These are phyloP conservation scores for Hydrocynus forskahlii DNA, from an alignment of 2,797 vertebrate species.

Conservation along the genomic window DNA sequence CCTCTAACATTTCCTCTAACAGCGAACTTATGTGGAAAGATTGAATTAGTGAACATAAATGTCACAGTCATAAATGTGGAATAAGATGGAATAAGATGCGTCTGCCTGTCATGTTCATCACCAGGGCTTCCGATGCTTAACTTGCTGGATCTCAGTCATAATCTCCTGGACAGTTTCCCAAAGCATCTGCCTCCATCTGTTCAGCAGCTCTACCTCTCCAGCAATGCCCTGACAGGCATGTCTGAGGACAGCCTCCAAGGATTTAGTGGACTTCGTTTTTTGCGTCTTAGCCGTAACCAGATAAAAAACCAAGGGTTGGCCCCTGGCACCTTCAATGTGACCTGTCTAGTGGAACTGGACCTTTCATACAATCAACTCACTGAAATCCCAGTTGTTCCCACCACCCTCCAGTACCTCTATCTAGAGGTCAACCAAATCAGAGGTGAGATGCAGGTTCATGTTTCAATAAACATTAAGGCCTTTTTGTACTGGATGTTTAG, in stretches of 20 bases:
- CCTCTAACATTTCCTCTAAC: background rate
- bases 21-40: constrained; percentile 2
- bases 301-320: constrained; percentile 63
- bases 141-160: constrained; percentile 76
- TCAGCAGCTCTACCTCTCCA: constrained; percentile 80
- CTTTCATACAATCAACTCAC: constrained; percentile 79
- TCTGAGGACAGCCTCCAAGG: constrained; percentile 67
- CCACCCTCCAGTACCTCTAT: constrained; percentile 78
- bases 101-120: constrained; percentile 34
- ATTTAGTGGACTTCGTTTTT: constrained; percentile 68
- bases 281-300: constrained; percentile 74
- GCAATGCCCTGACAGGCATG: constrained; percentile 71
- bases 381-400: constrained; percentile 70
- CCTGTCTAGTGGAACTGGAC: constrained; percentile 80
- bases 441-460: constrained; percentile 64
- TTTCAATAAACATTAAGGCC: background rate
- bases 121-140: constrained; percentile 72
- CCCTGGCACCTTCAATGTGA: constrained; percentile 69
- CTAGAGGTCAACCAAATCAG: constrained; percentile 80
- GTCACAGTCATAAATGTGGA: constrained; percentile 6
- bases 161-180: constrained; percentile 72
- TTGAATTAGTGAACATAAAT: background rate
- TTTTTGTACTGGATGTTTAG: background rate
- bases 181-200: constrained; percentile 71
- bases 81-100: background rate